Conservation (phyloP, 2,113 vertebrate species). For the Chaetops frenatus region DNA sequence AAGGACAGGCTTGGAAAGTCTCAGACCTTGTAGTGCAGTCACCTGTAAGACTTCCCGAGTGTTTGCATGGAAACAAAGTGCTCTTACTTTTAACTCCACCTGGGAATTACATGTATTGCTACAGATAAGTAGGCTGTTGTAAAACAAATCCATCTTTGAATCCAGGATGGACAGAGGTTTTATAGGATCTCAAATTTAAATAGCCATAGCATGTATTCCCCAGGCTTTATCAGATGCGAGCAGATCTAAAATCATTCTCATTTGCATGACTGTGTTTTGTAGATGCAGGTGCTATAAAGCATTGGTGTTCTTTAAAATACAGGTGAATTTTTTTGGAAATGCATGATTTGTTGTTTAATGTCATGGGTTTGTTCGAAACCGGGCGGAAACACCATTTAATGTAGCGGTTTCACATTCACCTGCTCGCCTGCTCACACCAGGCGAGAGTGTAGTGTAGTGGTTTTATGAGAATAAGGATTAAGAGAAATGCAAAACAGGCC, state of each 20-base stretch:
- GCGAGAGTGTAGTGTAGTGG: no score
- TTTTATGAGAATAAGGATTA: no score
- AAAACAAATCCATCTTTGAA: neutral
- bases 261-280: neutral
- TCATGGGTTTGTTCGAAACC: no score
- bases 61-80: neutral
- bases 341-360: accelerated
- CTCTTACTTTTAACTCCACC: neutral
- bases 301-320: neutral
- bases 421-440: no score
- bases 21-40: neutral
- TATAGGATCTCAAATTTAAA: neutral
- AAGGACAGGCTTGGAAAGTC: neutral
- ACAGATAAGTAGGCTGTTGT: neutral
- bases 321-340: neutral
- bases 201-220: neutral
- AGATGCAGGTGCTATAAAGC: neutral
- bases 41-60: neutral
- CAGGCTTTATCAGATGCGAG: neutral
- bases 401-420: no score
- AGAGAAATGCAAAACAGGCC: no score
- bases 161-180: neutral
- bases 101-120: neutral
- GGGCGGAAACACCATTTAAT: no score
- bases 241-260: neutral